Evolutionary conservation across 2,888 invertebrate genomes (phyloP).

Genomic region (Caenorhabditis panamensis): DNA sequence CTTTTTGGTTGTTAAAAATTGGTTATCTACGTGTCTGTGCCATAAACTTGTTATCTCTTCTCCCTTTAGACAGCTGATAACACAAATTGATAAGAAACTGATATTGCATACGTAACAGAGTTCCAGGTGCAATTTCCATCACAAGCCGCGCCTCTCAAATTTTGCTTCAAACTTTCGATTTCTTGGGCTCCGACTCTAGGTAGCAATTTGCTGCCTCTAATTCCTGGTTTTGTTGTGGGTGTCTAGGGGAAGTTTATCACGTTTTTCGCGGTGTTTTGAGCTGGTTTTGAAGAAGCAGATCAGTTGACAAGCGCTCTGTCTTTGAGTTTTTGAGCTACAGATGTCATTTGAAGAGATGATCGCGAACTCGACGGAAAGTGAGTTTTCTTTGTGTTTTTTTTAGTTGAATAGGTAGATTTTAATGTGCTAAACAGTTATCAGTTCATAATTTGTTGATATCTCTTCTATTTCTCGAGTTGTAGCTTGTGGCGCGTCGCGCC

Average conservation of each 20-base stretch:
- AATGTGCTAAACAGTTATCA: too few relatives aligned
- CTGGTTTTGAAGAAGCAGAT: too few relatives aligned
- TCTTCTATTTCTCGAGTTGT: too few relatives aligned
- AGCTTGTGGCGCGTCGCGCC: too few relatives aligned
- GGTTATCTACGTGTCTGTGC: neutral
- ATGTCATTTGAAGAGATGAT: constrained; percentile 24
- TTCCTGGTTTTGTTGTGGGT: neutral
- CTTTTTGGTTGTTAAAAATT: neutral
- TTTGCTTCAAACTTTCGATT: neutral
- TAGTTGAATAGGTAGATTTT: neutral
- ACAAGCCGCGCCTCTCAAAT: too few relatives aligned
- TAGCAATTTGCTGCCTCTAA: too few relatives aligned
- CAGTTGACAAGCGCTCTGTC: too few relatives aligned
- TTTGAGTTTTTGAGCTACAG: neutral
- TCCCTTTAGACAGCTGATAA: neutral
- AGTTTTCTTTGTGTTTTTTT: constrained; percentile 7
- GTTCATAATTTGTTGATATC: too few relatives aligned
- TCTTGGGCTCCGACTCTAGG: too few relatives aligned
- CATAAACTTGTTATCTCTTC: neutral
- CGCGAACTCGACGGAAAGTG: constrained; percentile 17
- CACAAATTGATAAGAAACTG: neutral
- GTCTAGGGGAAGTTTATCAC: neutral
- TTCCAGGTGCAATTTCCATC: neutral
- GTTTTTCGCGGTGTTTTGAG: too few relatives aligned
- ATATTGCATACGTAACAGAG: too few relatives aligned